These are phyloP conservation scores for Boloria euphrosyne DNA, from an alignment of 2,888 invertebrate genomes.

Conservation along the genomic window DNA sequence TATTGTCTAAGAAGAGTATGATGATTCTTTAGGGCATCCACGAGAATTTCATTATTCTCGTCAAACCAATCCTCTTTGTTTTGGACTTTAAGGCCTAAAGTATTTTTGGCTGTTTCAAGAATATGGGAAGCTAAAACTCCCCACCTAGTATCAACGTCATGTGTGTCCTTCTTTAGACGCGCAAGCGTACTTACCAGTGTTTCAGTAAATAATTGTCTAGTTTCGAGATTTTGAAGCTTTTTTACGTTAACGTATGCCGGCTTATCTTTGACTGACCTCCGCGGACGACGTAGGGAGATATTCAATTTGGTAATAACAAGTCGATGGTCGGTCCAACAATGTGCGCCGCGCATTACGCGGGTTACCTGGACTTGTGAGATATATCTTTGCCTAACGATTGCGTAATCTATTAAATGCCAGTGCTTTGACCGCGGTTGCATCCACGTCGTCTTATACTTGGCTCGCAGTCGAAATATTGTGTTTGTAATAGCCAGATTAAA, in stretches of 20 bases:
- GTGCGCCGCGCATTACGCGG: conserved; percentile 43
- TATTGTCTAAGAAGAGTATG: conserved; percentile 5
- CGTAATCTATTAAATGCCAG: conserved; percentile 43
- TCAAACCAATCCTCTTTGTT: conserved; percentile 33
- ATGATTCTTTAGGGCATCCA: conserved; percentile 15
- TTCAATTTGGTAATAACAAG: conserved; percentile 37
- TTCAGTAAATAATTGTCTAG: conserved; percentile 6
- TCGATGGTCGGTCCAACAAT: conserved; percentile 42
- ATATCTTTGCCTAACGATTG: conserved; percentile 36
- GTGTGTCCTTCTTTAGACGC: not conserved
- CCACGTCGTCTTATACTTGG: conserved; percentile 45
- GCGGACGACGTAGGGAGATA: conserved; percentile 23
- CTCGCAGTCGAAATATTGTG: conserved; percentile 43
- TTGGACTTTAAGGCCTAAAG: conserved; percentile 18
- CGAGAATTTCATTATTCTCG: conserved; percentile 23
- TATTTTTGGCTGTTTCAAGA: conserved; percentile 4
- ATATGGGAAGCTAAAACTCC: conserved; percentile 15
- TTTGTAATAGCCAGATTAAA: conserved; percentile 38
- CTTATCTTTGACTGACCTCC: conserved; percentile 13
- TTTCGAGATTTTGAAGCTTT: conserved; percentile 6
- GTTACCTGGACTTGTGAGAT: conserved; percentile 40
- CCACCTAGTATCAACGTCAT: conserved; percentile 20
- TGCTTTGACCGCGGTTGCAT: conserved; percentile 47
- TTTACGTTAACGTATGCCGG: conserved; percentile 10
- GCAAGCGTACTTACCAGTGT: not conserved